Percentiles rank a stretch among this genome's conserved stretches.
phyloP scores from a whole-genome alignment of 1,140 invertebrate species.

The Lordiphosa collinella region DNA sequence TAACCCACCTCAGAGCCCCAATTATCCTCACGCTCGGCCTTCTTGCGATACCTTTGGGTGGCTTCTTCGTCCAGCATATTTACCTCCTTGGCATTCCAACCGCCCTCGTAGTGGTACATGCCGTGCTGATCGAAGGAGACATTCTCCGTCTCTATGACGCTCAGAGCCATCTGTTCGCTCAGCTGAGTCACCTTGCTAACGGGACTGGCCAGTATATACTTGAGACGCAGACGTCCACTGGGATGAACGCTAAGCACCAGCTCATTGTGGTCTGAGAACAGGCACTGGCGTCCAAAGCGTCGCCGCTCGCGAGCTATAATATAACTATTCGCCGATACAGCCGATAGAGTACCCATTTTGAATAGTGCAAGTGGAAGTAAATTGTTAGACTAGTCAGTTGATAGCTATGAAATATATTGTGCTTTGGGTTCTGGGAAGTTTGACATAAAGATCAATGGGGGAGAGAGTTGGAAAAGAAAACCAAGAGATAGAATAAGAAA shows the following conservation, averaged over 20 bases:
- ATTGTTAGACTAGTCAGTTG: too few species aligned
- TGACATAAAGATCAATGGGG: too few species aligned
- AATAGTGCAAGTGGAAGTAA: too few species aligned
- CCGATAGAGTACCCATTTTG: not conserved
- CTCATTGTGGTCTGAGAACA: conserved; percentile 88
- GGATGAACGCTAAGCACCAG: conserved; percentile 85
- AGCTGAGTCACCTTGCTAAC: conserved; percentile 83
- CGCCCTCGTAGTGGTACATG: conserved; percentile 94
- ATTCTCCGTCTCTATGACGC: conserved; percentile 83
- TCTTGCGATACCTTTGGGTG: conserved; percentile 90
- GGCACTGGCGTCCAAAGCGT: conserved; percentile 85
- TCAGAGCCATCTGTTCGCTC: conserved; percentile 82
- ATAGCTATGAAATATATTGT: too few species aligned
- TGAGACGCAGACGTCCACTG: conserved; percentile 78
- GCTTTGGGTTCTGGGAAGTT: too few species aligned
- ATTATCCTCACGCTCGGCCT: conserved; percentile 96
- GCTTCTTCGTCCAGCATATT: conserved; percentile 92
- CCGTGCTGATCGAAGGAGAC: conserved; percentile 81
- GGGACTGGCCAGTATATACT: conserved; percentile 88
- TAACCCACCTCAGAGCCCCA: conserved; percentile 65
- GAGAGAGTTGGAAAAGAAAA: too few species aligned
- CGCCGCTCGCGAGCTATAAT: conserved; percentile 82
- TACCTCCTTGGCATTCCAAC: conserved; percentile 95
- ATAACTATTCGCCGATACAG: conserved; percentile 31
- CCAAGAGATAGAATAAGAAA: too few species aligned